phyloP scores from a whole-genome alignment of 1,140 invertebrate species.

The Drosophila sp. region DNA sequence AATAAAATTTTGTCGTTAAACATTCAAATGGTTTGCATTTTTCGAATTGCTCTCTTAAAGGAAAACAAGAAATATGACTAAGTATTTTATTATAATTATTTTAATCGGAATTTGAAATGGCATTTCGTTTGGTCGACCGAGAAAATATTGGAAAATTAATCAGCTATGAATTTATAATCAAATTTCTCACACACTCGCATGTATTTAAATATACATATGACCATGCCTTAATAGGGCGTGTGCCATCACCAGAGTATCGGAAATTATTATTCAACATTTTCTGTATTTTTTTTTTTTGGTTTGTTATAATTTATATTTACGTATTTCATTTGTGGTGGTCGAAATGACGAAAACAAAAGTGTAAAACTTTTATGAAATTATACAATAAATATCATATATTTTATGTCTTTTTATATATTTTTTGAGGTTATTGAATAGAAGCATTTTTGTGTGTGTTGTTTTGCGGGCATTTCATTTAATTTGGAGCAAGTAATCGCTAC shows the following conservation, averaged over 20 bases:
- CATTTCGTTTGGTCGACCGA: constrained; percentile 32
- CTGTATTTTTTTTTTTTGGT: neutral
- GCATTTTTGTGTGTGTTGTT: constrained; percentile 18
- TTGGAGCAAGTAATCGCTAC: constrained; percentile 8
- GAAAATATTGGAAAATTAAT: constrained; percentile 48
- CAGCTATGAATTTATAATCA: constrained; percentile 40
- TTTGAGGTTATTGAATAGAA: neutral
- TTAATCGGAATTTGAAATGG: constrained; percentile 31
- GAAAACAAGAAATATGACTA: constrained; percentile 13
- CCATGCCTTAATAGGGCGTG: constrained; percentile 8
- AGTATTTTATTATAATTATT: constrained; percentile 20
- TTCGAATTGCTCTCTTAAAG: neutral
- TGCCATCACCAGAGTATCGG: neutral
- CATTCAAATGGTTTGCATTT: neutral
- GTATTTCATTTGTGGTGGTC: constrained; percentile 4
- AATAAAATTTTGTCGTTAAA: constrained; percentile 1
- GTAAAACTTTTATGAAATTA: constrained; percentile 5
- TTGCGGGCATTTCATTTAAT: constrained; percentile 7
- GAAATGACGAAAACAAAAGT: constrained; percentile 9
- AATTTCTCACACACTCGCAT: constrained; percentile 13
- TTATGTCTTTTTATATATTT: neutral
- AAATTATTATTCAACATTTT: constrained; percentile 37
- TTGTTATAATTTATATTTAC: neutral
- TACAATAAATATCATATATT: constrained; percentile 2
- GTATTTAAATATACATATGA: constrained; percentile 22